Percentiles rank a stretch among this genome's conserved stretches.
These are phyloP conservation scores for Nomada fucata DNA, from an alignment of 2,888 invertebrate genomes.

Conservation along the genomic window DNA sequence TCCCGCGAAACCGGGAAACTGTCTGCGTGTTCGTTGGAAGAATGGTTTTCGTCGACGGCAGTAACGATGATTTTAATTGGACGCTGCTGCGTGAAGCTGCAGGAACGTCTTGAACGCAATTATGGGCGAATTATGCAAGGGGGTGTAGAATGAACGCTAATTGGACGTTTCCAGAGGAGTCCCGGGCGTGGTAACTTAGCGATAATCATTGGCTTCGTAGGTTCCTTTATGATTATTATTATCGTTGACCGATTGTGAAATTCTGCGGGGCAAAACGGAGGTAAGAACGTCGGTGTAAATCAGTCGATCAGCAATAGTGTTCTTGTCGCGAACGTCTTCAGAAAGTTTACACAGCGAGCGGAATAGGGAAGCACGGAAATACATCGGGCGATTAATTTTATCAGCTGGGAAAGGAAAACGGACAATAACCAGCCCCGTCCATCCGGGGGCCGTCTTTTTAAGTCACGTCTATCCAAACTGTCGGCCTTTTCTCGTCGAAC, in stretches of 20 bases:
- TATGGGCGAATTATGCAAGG: constrained; percentile 22
- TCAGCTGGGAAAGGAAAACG: too few species aligned
- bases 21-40: not conserved
- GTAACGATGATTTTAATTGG: constrained; percentile 39
- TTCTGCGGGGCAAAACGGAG: not conserved
- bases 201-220: not conserved
- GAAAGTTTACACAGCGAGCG: too few species aligned
- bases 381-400: too few species aligned
- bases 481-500: constrained; percentile 15
- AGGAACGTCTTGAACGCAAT: constrained; percentile 12
- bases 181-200: not conserved
- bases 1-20: not conserved
- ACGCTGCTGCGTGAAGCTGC: constrained; percentile 8
- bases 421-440: not conserved
- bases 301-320: too few species aligned
- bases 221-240: not conserved
- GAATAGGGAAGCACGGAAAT: too few species aligned
- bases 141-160: constrained; percentile 9
- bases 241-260: not conserved
- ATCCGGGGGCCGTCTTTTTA: not conserved
- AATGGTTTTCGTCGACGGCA: not conserved
- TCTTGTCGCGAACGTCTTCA: too few species aligned
- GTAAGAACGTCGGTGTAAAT: too few species aligned
- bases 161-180: constrained; percentile 13
- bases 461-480: not conserved